phyloP scores from a whole-genome alignment of 2,888 invertebrate species.

The Chymomyza caudatula region DNA sequence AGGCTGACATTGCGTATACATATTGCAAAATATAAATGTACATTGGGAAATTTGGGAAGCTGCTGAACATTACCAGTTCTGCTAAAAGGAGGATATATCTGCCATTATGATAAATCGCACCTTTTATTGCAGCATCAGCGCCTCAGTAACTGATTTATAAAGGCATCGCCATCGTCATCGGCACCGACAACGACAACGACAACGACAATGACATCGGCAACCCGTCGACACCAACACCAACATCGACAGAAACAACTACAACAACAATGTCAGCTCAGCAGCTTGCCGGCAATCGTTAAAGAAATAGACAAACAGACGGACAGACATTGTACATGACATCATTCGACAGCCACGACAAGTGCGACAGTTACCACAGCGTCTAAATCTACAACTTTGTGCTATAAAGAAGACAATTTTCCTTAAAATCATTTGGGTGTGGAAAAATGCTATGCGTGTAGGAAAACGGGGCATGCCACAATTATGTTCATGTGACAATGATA shows the following conservation, averaged over 20 bases:
- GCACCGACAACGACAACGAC: not conserved
- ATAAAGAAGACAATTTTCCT: conserved; percentile 44
- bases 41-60: conserved; percentile 13
- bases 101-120: conserved; percentile 72
- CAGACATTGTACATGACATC: conserved; percentile 58
- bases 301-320: not conserved
- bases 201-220: not conserved
- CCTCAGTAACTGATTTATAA: conserved; percentile 69
- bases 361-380: conserved; percentile 7
- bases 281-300: not conserved
- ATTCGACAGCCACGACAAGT: conserved; percentile 58
- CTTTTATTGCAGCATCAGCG: conserved; percentile 72
- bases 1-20: conserved; percentile 42
- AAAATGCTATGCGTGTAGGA: conserved; percentile 1
- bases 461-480: conserved; percentile 35
- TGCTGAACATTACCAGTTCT: not conserved
- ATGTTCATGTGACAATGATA: conserved; percentile 47
- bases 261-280: not conserved
- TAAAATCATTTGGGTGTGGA: conserved; percentile 24
- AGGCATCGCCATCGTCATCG: conserved; percentile 10
- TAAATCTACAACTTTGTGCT: conserved; percentile 1
- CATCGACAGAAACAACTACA: not conserved
- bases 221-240: not conserved
- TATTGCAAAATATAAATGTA: conserved; percentile 53
- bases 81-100: not conserved